Evolutionary conservation across 2,113 vertebrate genomes (phyloP).

Genomic region (Forbesichthys papilliferus): DNA sequence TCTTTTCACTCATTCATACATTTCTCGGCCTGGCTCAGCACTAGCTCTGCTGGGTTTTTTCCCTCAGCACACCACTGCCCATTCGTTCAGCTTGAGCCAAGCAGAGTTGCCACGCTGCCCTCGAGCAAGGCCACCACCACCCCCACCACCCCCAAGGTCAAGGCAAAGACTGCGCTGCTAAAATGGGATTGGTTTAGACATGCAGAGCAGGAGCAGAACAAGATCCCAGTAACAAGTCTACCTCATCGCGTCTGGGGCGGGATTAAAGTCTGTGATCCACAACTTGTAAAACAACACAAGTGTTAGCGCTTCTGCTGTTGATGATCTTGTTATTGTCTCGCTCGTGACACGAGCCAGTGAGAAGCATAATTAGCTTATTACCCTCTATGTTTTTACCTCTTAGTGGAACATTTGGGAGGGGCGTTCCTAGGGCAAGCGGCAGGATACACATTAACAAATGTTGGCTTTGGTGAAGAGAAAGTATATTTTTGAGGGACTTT

Average conservation of each 20-base stretch:
- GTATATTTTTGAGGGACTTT: slow-evolving; percentile 35
- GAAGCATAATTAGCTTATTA: slow-evolving; percentile 45
- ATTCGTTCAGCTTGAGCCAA: slow-evolving; percentile 47
- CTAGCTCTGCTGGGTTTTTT: slow-evolving; percentile 22
- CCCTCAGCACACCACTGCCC: slow-evolving; percentile 44
- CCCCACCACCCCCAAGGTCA: slow-evolving; percentile 61
- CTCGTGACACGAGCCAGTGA: slow-evolving; percentile 48
- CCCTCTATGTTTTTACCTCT: slow-evolving; percentile 24
- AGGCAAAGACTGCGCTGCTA: slow-evolving; percentile 47
- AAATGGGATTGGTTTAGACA: slow-evolving; percentile 69
- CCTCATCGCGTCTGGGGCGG: slow-evolving; percentile 56
- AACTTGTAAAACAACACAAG: slow-evolving; percentile 64
- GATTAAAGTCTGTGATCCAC: slow-evolving; percentile 65
- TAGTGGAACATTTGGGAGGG: slow-evolving; percentile 44
- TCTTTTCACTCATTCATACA: slow-evolving; percentile 79
- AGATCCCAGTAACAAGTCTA: slow-evolving; percentile 76
- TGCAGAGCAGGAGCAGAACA: slow-evolving; percentile 52
- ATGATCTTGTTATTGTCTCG: slow-evolving; percentile 60
- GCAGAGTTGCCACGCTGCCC: slow-evolving; percentile 57
- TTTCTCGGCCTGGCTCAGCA: slow-evolving; percentile 71
- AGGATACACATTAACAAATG: slow-evolving; percentile 53
- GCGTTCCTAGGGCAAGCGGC: slow-evolving; percentile 44
- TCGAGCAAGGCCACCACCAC: slow-evolving; percentile 59
- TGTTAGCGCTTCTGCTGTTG: slow-evolving; percentile 55
- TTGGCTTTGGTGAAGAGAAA: slow-evolving; percentile 61